These are phyloP conservation scores for Agrilus mali DNA, from an alignment of 2,888 invertebrate genomes.

Conservation along the genomic window DNA sequence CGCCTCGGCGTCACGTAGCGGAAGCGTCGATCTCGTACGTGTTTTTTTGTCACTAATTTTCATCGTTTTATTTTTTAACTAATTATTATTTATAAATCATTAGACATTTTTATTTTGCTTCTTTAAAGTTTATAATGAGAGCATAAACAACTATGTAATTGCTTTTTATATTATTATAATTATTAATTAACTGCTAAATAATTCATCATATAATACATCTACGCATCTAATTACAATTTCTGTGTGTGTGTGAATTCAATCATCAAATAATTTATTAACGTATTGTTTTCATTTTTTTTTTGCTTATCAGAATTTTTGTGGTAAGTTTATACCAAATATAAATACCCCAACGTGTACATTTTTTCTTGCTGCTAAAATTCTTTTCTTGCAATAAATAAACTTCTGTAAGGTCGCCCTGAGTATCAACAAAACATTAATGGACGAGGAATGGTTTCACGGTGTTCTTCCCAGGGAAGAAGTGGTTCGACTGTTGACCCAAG, in stretches of 20 bases:
- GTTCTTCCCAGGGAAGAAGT: constrained; percentile 93
- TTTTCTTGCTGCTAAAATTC: too few species aligned
- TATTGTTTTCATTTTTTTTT: too few species aligned
- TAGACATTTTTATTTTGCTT: not conserved
- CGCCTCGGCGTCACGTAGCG: constrained; percentile 31
- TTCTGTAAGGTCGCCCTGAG: constrained; percentile 26
- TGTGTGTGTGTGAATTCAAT: too few species aligned
- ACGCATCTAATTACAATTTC: too few species aligned
- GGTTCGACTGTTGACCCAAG: constrained; percentile 74
- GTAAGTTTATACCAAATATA: too few species aligned
- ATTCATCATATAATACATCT: not conserved
- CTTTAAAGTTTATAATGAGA: too few species aligned
- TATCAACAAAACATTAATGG: constrained; percentile 54
- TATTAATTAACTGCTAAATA: not conserved
- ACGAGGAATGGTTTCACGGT: constrained; percentile 97
- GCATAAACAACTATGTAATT: not conserved
- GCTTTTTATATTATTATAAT: not conserved
- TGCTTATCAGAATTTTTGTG: too few species aligned
- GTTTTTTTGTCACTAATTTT: constrained; percentile 2
- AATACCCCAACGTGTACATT: too few species aligned
- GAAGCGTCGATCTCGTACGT: constrained; percentile 32
- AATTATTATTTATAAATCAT: not conserved
- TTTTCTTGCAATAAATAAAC: too few species aligned
- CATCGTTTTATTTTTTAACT: constrained; percentile 1
- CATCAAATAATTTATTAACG: too few species aligned